Percentiles rank a stretch among this genome's conserved stretches.
phyloP scores from a whole-genome alignment of 1,140 invertebrate genomes.

The Drosophila subobscura region DNA sequence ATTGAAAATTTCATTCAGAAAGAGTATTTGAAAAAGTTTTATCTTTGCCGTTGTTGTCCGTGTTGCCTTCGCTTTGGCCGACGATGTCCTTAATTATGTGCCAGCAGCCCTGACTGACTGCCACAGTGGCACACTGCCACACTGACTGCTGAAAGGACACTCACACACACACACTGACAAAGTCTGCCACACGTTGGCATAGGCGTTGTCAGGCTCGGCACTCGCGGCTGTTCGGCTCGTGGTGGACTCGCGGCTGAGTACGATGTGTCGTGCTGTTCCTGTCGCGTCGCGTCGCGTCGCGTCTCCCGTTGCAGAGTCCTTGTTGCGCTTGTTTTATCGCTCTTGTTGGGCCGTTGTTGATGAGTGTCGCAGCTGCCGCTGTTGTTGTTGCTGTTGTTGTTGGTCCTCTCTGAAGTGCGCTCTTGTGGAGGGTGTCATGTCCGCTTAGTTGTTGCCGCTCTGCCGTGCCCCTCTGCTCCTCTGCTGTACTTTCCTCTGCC shows the following conservation, averaged over 20 bases:
- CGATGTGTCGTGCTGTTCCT: slow-evolving; percentile 70
- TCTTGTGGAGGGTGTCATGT: slow-evolving; percentile 77
- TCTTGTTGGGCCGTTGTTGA: slow-evolving; percentile 74
- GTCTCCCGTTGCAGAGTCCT: slow-evolving; percentile 73
- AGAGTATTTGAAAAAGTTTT: slow-evolving; percentile 41
- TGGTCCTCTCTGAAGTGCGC: slow-evolving; percentile 68
- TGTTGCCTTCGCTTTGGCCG: slow-evolving; percentile 55
- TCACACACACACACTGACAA: slow-evolving; percentile 29
- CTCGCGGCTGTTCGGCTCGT: slow-evolving; percentile 53
- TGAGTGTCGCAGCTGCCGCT: slow-evolving; percentile 64
- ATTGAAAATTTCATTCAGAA: slow-evolving; percentile 7
- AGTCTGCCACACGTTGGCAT: slow-evolving; percentile 27
- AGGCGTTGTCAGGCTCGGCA: slow-evolving; percentile 56
- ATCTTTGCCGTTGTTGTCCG: slow-evolving; percentile 12
- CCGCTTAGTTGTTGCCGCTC: slow-evolving; percentile 63
- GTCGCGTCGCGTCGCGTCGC: slow-evolving; percentile 4
- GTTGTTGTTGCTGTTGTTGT: slow-evolving; percentile 46
- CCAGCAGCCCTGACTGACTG: slow-evolving; percentile 76
- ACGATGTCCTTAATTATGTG: slow-evolving; percentile 77
- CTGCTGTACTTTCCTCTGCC: slow-evolving; percentile 57
- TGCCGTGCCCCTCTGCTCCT: slow-evolving; percentile 12
- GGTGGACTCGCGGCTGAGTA: slow-evolving; percentile 38
- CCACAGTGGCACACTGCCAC: slow-evolving; percentile 67
- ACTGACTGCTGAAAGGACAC: slow-evolving; percentile 70
- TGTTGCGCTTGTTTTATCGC: slow-evolving; percentile 80